These are phyloP conservation scores for Nephrotoma flavescens DNA, from an alignment of 2,888 invertebrate species.

Conservation along the genomic window DNA sequence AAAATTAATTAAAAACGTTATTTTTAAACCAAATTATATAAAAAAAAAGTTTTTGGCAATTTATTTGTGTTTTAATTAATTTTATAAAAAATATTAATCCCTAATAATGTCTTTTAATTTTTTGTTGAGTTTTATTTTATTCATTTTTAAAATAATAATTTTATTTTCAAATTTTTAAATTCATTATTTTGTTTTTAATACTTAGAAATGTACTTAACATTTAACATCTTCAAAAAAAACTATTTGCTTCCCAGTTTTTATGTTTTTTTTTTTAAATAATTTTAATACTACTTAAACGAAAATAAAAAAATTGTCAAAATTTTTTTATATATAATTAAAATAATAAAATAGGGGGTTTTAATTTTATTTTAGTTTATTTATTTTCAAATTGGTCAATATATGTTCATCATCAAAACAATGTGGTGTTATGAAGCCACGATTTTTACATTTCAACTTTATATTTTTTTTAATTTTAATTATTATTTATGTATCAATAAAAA, in stretches of 20 bases:
- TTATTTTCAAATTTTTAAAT: neutral
- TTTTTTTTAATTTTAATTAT: neutral
- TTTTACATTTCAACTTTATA: neutral
- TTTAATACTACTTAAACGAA: neutral
- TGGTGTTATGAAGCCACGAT: constrained; percentile 1
- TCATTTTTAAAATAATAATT: neutral
- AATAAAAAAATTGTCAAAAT: neutral
- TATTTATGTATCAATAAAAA: neutral
- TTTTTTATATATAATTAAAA: neutral
- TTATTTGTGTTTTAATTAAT: neutral
- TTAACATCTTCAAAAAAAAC: neutral
- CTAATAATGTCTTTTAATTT: neutral
- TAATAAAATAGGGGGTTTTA: neutral
- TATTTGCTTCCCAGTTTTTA: neutral
- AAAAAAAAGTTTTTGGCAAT: neutral
- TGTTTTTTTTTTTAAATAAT: neutral
- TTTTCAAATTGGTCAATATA: neutral
- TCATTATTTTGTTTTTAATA: neutral
- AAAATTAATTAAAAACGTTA: neutral
- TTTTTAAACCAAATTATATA: neutral
- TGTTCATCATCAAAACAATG: neutral
- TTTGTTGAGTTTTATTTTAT: neutral
- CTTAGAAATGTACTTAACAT: neutral
- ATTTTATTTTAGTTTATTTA: neutral
- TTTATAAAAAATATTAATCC: neutral